Percentiles rank a stretch among this genome's conserved stretches.
Conservation (phyloP, 2,888 invertebrate species). For the Cotesia congregata region DNA sequence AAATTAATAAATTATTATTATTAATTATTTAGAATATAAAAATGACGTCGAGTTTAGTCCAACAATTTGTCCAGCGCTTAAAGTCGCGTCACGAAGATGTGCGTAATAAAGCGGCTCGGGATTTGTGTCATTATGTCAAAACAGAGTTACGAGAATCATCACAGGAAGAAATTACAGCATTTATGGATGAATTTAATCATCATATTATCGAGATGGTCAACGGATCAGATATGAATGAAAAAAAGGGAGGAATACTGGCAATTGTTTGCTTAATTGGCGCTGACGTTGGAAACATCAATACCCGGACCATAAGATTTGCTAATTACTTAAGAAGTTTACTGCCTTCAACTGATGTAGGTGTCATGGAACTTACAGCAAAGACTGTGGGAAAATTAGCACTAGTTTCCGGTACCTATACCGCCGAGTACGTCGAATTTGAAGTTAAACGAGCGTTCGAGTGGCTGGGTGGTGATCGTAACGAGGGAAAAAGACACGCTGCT, state of each 20-base stretch:
- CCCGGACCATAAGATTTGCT: slow-evolving; percentile 91
- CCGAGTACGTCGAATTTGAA: slow-evolving; percentile 98
- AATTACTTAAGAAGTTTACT: slow-evolving; percentile 92
- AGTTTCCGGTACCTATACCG: slow-evolving; percentile 92
- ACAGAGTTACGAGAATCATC: slow-evolving; percentile 92
- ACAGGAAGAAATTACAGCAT: slow-evolving; percentile 89
- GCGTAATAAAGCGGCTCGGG: slow-evolving; percentile 88
- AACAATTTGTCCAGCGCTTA: slow-evolving; percentile 86
- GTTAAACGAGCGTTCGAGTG: slow-evolving; percentile 96
- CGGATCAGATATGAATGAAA: slow-evolving; percentile 91
- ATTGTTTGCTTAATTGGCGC: slow-evolving; percentile 95
- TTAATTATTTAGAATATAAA: slow-evolving; percentile 35
- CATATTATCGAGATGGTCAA: slow-evolving; percentile 97
- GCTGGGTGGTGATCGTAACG: slow-evolving; percentile 91
- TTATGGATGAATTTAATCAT: slow-evolving; percentile 95
- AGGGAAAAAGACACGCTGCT: slow-evolving; percentile 92
- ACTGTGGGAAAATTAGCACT: slow-evolving; percentile 94
- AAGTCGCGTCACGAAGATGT: slow-evolving; percentile 90
- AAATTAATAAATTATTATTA: neutral
- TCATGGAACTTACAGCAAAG: slow-evolving; percentile 96
- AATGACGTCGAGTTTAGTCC: slow-evolving; percentile 78
- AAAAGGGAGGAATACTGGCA: slow-evolving; percentile 95
- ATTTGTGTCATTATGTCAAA: slow-evolving; percentile 91
- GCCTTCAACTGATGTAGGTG: slow-evolving; percentile 90
- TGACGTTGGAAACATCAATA: slow-evolving; percentile 92